Conservation (phyloP, 2,797 vertebrate species). For the Rousettus madagascariensis region DNA sequence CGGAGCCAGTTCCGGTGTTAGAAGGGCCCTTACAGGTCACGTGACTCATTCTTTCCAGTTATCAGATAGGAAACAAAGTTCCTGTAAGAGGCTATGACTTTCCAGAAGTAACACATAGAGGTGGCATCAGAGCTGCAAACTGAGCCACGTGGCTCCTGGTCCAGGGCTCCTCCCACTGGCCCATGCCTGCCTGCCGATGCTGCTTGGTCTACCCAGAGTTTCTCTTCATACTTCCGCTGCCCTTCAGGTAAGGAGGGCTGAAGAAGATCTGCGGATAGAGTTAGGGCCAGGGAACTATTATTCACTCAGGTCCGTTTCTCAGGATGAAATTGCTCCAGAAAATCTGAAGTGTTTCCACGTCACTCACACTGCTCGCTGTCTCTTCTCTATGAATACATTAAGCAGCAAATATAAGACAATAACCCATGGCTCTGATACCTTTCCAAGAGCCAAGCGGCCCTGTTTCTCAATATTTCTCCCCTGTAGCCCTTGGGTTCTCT, state of each 20-base stretch:
- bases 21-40: neutral
- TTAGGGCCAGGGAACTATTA: neutral
- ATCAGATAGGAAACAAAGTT: neutral
- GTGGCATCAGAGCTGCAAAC: neutral
- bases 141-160: neutral
- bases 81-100: neutral
- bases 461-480: neutral
- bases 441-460: neutral
- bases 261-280: neutral
- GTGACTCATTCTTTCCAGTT: neutral
- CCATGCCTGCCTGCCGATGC: fast-evolving
- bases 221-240: neutral
- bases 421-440: neutral
- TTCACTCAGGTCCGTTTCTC: neutral
- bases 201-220: fast-evolving
- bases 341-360: neutral
- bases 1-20: neutral
- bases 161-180: neutral
- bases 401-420: neutral
- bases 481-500: neutral
- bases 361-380: neutral
- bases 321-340: neutral
- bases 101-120: neutral
- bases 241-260: neutral
- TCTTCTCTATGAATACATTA: neutral